phyloP scores from a whole-genome alignment of 2,888 invertebrate genomes.

The Andrena chrysosceles region DNA sequence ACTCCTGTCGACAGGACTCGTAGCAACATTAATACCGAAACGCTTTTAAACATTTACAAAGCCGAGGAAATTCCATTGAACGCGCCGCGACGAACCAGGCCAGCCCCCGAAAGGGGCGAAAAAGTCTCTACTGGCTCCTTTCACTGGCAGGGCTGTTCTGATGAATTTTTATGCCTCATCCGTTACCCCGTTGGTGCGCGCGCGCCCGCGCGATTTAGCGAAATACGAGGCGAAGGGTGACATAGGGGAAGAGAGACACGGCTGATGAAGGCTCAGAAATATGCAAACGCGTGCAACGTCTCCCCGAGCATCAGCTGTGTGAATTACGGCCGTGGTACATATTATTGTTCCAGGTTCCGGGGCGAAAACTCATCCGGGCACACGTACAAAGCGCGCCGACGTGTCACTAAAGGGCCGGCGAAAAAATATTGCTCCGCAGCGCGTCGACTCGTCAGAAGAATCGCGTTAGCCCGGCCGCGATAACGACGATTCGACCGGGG shows the following conservation, averaged over 20 bases:
- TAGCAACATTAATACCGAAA: slow-evolving; percentile 16
- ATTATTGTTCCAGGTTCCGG: slow-evolving; percentile 57
- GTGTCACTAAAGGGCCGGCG: slow-evolving; percentile 34
- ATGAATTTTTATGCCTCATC: slow-evolving; percentile 64
- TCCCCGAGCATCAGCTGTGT: slow-evolving; percentile 63
- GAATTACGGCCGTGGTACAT: slow-evolving; percentile 56
- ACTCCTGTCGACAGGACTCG: neutral
- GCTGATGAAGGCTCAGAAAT: slow-evolving; percentile 66
- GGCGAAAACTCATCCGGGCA: slow-evolving; percentile 48
- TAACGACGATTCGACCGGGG: slow-evolving; percentile 11
- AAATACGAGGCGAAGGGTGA: slow-evolving; percentile 13
- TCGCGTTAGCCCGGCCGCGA: neutral
- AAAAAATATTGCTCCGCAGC: slow-evolving; percentile 20
- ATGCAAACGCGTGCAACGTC: slow-evolving; percentile 64
- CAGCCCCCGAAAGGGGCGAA: slow-evolving; percentile 3
- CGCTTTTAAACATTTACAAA: slow-evolving; percentile 41
- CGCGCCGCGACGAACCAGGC: slow-evolving; percentile 5
- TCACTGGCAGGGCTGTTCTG: slow-evolving; percentile 14
- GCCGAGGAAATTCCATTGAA: slow-evolving; percentile 22
- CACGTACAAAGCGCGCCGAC: slow-evolving; percentile 45
- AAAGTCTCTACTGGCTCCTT: neutral
- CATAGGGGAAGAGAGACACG: slow-evolving; percentile 1
- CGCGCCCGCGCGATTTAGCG: slow-evolving; percentile 21
- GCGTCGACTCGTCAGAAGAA: neutral
- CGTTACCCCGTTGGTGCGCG: slow-evolving; percentile 19